A percentile compares a stretch with the other conserved stretches of the same genome.
phyloP scores from a whole-genome alignment of 2,888 invertebrate genomes.

The Troides helena region DNA sequence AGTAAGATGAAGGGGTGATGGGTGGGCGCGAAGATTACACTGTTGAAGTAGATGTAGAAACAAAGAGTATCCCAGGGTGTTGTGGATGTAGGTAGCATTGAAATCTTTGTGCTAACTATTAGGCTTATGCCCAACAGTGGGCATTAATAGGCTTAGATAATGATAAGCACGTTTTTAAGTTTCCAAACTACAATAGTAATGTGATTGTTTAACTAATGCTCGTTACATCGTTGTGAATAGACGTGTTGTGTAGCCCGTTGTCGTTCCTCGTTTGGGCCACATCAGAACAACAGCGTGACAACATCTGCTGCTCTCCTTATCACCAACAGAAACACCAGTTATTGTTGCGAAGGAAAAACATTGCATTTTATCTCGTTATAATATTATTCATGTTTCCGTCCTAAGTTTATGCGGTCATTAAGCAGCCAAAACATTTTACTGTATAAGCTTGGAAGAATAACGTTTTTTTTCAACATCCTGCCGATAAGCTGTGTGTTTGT shows the following conservation, averaged over 20 bases:
- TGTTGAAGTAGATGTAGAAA: too few species aligned
- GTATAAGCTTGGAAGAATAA: constrained; percentile 41
- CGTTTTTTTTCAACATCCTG: constrained; percentile 40
- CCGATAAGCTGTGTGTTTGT: constrained; percentile 38
- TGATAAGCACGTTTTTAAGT: too few species aligned
- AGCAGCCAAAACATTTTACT: constrained; percentile 45
- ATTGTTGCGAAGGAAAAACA: constrained; percentile 69
- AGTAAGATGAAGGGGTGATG: too few species aligned
- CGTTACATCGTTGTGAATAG: background rate
- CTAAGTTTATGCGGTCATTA: constrained; percentile 53
- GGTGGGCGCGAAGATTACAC: too few species aligned
- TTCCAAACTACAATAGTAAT: too few species aligned
- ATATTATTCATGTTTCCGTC: constrained; percentile 64
- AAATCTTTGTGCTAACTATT: too few species aligned
- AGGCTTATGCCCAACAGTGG: too few species aligned
- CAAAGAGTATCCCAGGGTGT: too few species aligned
- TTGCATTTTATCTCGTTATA: constrained; percentile 53
- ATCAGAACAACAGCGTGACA: constrained; percentile 43
- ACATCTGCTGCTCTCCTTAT: constrained; percentile 73
- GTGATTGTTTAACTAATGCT: too few species aligned
- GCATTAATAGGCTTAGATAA: too few species aligned
- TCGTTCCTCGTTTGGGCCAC: constrained; percentile 39
- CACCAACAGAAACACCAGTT: constrained; percentile 59
- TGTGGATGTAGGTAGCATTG: too few species aligned
- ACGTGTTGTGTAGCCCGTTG: background rate